phyloP scores from a whole-genome alignment of 2,113 vertebrate genomes.

The Saguinus midas region DNA sequence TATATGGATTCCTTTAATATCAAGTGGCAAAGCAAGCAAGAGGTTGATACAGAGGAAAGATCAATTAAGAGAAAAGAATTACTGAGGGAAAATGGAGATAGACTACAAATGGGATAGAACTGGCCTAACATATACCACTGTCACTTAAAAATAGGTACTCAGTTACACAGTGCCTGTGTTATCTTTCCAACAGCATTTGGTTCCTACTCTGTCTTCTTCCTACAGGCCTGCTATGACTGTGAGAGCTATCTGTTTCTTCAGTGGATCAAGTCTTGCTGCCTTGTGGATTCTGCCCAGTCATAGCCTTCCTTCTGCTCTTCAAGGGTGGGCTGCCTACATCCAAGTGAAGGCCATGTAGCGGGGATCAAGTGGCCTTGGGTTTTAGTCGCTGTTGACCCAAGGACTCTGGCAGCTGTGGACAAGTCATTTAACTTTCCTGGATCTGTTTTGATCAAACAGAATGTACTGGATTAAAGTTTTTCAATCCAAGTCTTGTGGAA shows the following conservation, averaged over 20 bases:
- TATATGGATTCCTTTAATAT: background rate
- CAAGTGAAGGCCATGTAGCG: background rate
- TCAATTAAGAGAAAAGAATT: background rate
- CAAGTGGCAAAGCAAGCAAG: constrained; percentile 13
- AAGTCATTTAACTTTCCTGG: constrained; percentile 12
- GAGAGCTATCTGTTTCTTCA: background rate
- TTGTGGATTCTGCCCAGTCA: background rate
- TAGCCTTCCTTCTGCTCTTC: background rate
- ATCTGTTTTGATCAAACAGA: constrained; percentile 36
- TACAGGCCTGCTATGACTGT: background rate
- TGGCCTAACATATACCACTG: constrained; percentile 35
- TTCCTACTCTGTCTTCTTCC: constrained; percentile 46
- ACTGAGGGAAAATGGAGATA: background rate
- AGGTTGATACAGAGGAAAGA: background rate
- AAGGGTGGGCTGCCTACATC: background rate
- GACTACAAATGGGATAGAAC: background rate
- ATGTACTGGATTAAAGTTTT: constrained; percentile 26
- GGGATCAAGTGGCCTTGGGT: background rate
- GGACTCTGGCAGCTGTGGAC: background rate
- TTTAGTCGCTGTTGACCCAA: background rate
- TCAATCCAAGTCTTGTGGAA: constrained; percentile 10
- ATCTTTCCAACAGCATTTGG: background rate
- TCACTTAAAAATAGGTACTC: constrained; percentile 52
- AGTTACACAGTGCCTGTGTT: background rate
- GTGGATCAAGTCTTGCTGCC: background rate